phyloP scores from a whole-genome alignment of 1,140 invertebrate species.

The Leptinotarsa defecta region DNA sequence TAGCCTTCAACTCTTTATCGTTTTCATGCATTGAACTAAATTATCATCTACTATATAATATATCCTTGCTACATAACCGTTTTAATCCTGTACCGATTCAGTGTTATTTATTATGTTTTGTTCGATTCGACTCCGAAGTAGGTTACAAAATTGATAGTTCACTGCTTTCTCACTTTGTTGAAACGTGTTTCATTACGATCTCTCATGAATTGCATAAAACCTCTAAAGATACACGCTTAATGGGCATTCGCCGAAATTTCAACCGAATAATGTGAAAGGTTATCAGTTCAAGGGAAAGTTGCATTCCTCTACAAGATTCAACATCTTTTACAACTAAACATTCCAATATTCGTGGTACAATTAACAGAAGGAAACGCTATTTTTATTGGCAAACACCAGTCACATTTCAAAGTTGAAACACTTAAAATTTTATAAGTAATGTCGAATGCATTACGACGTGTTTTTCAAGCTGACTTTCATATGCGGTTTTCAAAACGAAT shows the following conservation, averaged over 20 bases:
- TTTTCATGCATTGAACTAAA: too few species aligned
- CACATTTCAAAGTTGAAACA: not conserved
- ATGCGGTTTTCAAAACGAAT: conserved; percentile 3
- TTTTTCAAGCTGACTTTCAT: not conserved
- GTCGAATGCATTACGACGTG: conserved; percentile 8
- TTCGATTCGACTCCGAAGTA: not conserved
- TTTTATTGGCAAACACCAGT: conserved; percentile 13
- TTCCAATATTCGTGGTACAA: conserved; percentile 6
- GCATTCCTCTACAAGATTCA: conserved; percentile 12
- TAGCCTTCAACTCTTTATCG: too few species aligned
- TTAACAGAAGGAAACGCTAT: conserved; percentile 11
- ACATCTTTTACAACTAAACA: conserved; percentile 19
- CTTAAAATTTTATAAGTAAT: conserved; percentile 3
- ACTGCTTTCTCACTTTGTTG: conserved; percentile 3
- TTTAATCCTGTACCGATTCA: too few species aligned
- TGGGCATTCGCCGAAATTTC: conserved; percentile 5
- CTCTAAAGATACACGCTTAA: not conserved
- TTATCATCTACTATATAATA: too few species aligned
- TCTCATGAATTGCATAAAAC: conserved; percentile 15
- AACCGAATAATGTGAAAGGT: conserved; percentile 18
- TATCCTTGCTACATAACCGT: too few species aligned
- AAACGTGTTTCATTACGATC: conserved; percentile 7
- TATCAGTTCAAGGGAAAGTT: conserved; percentile 26
- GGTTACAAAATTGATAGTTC: not conserved
- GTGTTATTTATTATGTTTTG: too few species aligned